These are phyloP conservation scores for Gonatopus flavifemur DNA, from an alignment of 1,140 invertebrate species.

Conservation along the genomic window DNA sequence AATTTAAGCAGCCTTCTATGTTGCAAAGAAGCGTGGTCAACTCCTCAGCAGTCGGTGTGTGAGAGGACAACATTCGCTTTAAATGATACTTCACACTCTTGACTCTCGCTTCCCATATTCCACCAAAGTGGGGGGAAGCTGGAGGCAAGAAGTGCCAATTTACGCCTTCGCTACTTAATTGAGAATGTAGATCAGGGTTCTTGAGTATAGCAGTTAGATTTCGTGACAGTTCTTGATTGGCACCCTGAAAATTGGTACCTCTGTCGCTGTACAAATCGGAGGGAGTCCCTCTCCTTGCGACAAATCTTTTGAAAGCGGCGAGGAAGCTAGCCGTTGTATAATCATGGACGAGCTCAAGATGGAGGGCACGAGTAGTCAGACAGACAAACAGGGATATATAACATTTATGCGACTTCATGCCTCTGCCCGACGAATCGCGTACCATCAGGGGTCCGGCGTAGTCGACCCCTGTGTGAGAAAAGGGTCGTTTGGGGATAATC, in stretches of 20 bases:
- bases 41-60: constrained; percentile 6
- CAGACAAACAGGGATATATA: constrained; percentile 1
- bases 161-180: not conserved
- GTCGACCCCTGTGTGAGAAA: constrained; percentile 1
- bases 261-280: not conserved
- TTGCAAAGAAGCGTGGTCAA: constrained; percentile 11
- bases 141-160: not conserved
- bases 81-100: not conserved
- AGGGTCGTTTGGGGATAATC: not conserved
- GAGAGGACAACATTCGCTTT: not conserved
- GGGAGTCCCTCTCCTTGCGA: not conserved
- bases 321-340: not conserved
- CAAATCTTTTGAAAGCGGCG: constrained; percentile 1
- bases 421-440: not conserved
- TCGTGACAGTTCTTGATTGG: not conserved
- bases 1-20: constrained; percentile 14
- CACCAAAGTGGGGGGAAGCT: not conserved
- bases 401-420: not conserved
- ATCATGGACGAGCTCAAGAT: not conserved
- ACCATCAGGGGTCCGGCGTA: not conserved
- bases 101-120: not conserved
- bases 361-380: not conserved
- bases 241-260: not conserved
- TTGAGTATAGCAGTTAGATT: not conserved
- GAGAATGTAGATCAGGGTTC: not conserved